These are phyloP conservation scores for Lamellibrachia satsuma DNA, from an alignment of 2,888 invertebrate species.

Conservation along the genomic window DNA sequence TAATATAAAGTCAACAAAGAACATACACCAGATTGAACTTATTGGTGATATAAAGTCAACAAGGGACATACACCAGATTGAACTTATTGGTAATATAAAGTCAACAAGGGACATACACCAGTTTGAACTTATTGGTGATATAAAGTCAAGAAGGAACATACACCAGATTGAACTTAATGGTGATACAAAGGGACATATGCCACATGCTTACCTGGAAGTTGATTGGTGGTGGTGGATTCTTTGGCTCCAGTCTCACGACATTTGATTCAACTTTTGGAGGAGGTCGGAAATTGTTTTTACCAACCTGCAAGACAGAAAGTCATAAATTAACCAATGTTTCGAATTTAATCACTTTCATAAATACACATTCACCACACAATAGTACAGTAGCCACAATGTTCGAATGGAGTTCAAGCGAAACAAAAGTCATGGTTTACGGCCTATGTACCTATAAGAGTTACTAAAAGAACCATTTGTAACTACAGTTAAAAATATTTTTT, in stretches of 20 bases:
- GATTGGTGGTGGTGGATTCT: conserved; percentile 95
- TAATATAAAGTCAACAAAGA: too few species aligned
- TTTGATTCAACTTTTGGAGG: conserved; percentile 99
- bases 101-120: too few species aligned
- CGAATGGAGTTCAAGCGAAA: neutral
- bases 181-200: too few species aligned
- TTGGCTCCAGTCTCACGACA: conserved; percentile 96
- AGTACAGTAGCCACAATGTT: neutral
- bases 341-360: neutral
- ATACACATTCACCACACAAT: neutral
- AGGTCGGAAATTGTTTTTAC: conserved; percentile 97
- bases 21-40: too few species aligned
- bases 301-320: conserved; percentile 74
- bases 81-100: too few species aligned
- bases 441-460: neutral
- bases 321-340: neutral
- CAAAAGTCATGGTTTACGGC: neutral
- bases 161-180: too few species aligned
- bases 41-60: too few species aligned
- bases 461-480: too few species aligned
- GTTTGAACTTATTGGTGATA: too few species aligned
- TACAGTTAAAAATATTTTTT: too few species aligned
- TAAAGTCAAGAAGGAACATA: too few species aligned
- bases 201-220: conserved; percentile 73
- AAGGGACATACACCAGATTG: too few species aligned